These are phyloP conservation scores for Lamellibrachia luymesi DNA, from an alignment of 1,140 invertebrate species.

Conservation along the genomic window DNA sequence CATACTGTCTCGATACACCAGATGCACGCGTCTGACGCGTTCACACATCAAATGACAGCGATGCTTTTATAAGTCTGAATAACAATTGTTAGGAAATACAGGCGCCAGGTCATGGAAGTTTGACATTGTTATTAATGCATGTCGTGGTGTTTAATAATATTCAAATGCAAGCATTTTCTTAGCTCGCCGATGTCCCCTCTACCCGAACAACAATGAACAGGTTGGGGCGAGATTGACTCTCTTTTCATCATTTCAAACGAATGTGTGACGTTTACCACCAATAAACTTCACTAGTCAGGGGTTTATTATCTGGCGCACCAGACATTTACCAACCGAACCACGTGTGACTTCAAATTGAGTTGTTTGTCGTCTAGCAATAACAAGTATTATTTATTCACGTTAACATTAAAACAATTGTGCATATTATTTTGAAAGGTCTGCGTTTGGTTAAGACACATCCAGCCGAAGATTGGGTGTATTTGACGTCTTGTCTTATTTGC, in stretches of 20 bases:
- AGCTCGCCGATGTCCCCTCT: not conserved
- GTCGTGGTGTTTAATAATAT: not conserved
- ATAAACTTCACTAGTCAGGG: not conserved
- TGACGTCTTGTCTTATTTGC: too few species aligned
- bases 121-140: conserved; percentile 1
- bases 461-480: too few species aligned
- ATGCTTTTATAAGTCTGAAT: not conserved
- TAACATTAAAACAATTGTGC: too few species aligned
- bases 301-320: not conserved
- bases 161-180: not conserved
- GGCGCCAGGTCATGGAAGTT: not conserved
- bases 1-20: not conserved
- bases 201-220: not conserved
- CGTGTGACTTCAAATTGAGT: not conserved
- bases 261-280: not conserved
- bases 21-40: not conserved
- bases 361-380: not conserved
- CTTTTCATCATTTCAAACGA: not conserved
- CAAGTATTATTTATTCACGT: not conserved
- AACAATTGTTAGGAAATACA: not conserved
- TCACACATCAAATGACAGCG: not conserved
- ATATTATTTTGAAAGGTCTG: not conserved
- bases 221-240: not conserved
- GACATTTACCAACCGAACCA: not conserved
- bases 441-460: too few species aligned